Base-by-base conservation (phyloP, 2,888 invertebrate genomes). In the Tridacna gigas region DNA sequence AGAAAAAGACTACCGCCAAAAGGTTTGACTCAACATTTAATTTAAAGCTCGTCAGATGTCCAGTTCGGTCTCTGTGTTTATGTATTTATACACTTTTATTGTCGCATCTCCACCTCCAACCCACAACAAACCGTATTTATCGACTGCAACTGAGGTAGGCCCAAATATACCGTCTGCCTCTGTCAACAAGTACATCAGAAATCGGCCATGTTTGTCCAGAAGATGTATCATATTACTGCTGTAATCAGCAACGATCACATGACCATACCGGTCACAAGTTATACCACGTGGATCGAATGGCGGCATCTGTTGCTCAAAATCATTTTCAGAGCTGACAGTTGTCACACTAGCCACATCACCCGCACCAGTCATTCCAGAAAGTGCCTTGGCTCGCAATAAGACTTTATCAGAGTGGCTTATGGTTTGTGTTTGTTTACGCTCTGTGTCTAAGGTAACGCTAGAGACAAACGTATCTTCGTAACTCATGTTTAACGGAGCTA, bases 241-340 rank as follows among this genome's bases (percentile, higher is more conserved):
- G 37, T 91, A 88, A 83, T 92, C 92, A 0, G 91, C 88, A 1
- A 92, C 89, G 20, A 92, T 89, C 80, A 92, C 89, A 47, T 91
- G 89, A 60, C 91, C 92, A 76, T 88, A 90, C 28, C 83, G 88
- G 77, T 92, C 91, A 73, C 91, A 91, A 63, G 90, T 89, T 73
- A 91, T 86, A 13, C 91, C 91, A 61, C 90, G 88, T 26, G 92
- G 91, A 75, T 88, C 88, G 69, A 91, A 91, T 9, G 84, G 80
- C 47, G 84, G 83, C 63, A 86, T 66, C 20, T 78, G 71, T 13
- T 75, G 73, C 2, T 66, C 47, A 45, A 71, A 85, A 13, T 78
- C 80, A 26, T 71, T 65, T 22, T 79, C 82, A 0, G 84, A 69
- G 45, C 75, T 84, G 7, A 81, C 69, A 22, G 81, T 81, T n/a